Conservation (phyloP, 2,888 invertebrate species). For the Aquatica leii region DNA sequence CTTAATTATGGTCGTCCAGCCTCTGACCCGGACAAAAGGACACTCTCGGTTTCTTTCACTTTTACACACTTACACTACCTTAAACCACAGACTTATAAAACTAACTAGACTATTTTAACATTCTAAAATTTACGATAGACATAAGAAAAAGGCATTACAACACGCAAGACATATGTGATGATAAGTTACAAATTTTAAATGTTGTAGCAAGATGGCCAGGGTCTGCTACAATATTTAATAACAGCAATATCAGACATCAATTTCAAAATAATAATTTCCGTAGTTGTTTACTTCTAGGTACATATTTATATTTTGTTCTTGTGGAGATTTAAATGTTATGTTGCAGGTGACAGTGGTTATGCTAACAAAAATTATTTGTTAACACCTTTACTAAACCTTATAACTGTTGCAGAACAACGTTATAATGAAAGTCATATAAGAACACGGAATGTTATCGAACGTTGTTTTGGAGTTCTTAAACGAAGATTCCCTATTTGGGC, state of each 20-base stretch:
- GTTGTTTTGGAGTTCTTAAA: neutral
- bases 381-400: slow-evolving; percentile 24
- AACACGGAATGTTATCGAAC: slow-evolving; percentile 4
- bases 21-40: too few relatives aligned
- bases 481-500: neutral
- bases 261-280: slow-evolving; percentile 37
- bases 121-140: too few relatives aligned
- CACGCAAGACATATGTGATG: slow-evolving; percentile 40
- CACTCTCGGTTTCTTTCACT: too few relatives aligned
- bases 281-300: slow-evolving; percentile 10
- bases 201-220: slow-evolving; percentile 47
- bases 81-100: too few relatives aligned
- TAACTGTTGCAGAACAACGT: slow-evolving; percentile 14
- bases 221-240: slow-evolving; percentile 48
- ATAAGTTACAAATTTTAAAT: slow-evolving; percentile 23
- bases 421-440: slow-evolving; percentile 27
- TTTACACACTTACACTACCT: too few relatives aligned
- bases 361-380: slow-evolving; percentile 22
- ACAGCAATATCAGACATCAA: slow-evolving; percentile 40
- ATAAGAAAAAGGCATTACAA: too few relatives aligned
- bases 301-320: too few relatives aligned
- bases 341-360: slow-evolving; percentile 23
- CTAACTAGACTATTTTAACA: too few relatives aligned
- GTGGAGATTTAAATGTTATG: neutral
- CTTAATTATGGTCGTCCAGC: too few relatives aligned